A percentile compares a stretch with the other conserved stretches of the same genome.
These are phyloP conservation scores for Anagyrus pseudococci DNA, from an alignment of 2,888 invertebrate genomes.

Conservation along the genomic window DNA sequence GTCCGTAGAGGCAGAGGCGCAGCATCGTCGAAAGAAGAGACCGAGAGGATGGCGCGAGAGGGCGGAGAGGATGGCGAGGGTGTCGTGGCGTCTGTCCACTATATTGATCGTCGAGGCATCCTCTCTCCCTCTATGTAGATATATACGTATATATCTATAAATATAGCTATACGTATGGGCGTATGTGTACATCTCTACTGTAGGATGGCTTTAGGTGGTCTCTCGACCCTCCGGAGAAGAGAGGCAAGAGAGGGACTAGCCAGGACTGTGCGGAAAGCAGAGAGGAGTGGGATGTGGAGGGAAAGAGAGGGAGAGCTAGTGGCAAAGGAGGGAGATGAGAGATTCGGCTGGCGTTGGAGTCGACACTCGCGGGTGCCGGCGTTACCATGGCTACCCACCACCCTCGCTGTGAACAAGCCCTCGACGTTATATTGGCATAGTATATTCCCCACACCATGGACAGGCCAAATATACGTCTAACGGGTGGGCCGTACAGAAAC, in stretches of 20 bases:
- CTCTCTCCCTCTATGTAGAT: constrained; percentile 16
- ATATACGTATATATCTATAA: background rate
- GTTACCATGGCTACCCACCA: constrained; percentile 68
- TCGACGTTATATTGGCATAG: constrained; percentile 58
- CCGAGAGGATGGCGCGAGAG: background rate
- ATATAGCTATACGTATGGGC: constrained; percentile 8
- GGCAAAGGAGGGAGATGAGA: constrained; percentile 53
- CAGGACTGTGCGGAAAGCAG: constrained; percentile 30
- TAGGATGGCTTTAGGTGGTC: constrained; percentile 41
- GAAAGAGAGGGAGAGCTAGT: constrained; percentile 43
- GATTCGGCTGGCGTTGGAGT: constrained; percentile 68
- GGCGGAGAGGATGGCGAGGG: background rate
- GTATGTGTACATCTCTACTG: too few relatives aligned
- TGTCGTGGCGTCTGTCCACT: constrained; percentile 57
- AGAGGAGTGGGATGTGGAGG: too few relatives aligned
- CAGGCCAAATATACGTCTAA: constrained; percentile 54
- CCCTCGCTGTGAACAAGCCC: constrained; percentile 60
- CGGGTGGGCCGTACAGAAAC: constrained; percentile 44
- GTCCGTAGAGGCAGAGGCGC: background rate
- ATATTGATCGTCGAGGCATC: constrained; percentile 60
- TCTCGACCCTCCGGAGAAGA: constrained; percentile 42
- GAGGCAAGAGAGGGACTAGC: constrained; percentile 5
- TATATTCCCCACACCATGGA: constrained; percentile 56
- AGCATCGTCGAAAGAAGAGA: background rate
- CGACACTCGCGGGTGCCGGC: constrained; percentile 68